A percentile compares a stretch with the other conserved stretches of the same genome.
Evolutionary conservation across 2,797 vertebrate genomes (phyloP).

Genomic region (Danio choprae): DNA sequence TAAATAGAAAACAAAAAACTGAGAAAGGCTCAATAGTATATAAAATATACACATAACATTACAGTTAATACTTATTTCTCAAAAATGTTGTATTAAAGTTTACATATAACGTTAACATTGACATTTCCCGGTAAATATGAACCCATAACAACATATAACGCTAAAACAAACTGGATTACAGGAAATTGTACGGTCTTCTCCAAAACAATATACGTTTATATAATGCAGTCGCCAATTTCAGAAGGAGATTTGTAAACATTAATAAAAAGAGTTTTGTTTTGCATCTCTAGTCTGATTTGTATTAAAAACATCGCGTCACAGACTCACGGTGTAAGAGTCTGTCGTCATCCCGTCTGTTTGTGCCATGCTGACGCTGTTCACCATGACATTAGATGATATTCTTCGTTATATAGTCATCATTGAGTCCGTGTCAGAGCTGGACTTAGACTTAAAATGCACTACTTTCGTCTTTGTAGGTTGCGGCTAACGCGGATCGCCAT

Average conservation of each 20-base stretch:
- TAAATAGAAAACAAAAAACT: neutral
- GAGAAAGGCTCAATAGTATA: neutral
- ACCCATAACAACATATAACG: neutral
- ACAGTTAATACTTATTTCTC: no score
- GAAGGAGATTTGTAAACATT: neutral
- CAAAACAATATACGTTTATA: neutral
- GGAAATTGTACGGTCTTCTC: neutral
- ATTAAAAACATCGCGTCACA: neutral
- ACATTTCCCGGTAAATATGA: neutral
- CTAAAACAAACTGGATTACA: neutral
- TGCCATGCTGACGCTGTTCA: neutral
- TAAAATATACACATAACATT: neutral
- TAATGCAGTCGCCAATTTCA: neutral
- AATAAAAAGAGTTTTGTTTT: neutral
- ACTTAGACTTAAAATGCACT: neutral
- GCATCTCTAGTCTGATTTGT: neutral
- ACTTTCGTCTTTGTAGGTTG: slow-evolving; percentile 4
- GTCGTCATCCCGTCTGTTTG: slow-evolving; percentile 13
- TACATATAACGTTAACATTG: neutral
- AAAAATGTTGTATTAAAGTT: neutral
- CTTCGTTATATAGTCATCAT: neutral
- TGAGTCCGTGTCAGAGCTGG: no score
- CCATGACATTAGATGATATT: neutral
- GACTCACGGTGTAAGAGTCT: slow-evolving; percentile 54
- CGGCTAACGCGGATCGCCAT: slow-evolving; percentile 16